Evolutionary conservation across 1,140 invertebrate genomes (phyloP).

Genomic region (Mamestra configurata): DNA sequence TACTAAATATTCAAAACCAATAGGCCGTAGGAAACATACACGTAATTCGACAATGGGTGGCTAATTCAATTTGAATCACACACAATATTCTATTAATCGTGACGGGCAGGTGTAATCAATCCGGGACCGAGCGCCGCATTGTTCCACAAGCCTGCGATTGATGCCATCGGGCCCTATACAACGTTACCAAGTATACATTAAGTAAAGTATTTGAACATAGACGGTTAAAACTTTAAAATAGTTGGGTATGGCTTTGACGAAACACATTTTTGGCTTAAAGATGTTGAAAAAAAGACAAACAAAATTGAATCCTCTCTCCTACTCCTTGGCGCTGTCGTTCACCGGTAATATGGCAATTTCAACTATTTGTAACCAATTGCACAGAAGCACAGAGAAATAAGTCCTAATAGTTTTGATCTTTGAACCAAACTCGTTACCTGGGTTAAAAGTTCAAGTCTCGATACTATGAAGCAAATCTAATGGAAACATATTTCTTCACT

Average conservation of each 20-base stretch:
- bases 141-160: conserved; percentile 61
- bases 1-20: conserved; percentile 87
- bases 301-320: too few relatives aligned
- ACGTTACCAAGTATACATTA: conserved; percentile 12
- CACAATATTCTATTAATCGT: conserved; percentile 87
- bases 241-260: too few relatives aligned
- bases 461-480: neutral
- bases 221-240: too few relatives aligned
- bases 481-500: neutral
- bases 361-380: too few relatives aligned
- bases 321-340: too few relatives aligned
- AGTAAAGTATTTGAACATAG: neutral
- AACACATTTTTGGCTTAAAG: too few relatives aligned
- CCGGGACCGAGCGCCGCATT: conserved; percentile 68
- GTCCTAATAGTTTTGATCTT: too few relatives aligned
- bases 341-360: too few relatives aligned
- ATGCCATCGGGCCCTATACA: conserved; percentile 50
- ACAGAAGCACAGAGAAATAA: too few relatives aligned
- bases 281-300: too few relatives aligned
- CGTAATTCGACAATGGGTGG: conserved; percentile 81
- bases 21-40: conserved; percentile 81
- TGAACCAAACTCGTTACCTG: too few relatives aligned
- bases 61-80: conserved; percentile 86
- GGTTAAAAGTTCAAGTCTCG: neutral
- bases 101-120: conserved; percentile 86